Evolutionary conservation across 2,888 invertebrate genomes (phyloP).

Genomic region (Ormyrus pomaceus): DNA sequence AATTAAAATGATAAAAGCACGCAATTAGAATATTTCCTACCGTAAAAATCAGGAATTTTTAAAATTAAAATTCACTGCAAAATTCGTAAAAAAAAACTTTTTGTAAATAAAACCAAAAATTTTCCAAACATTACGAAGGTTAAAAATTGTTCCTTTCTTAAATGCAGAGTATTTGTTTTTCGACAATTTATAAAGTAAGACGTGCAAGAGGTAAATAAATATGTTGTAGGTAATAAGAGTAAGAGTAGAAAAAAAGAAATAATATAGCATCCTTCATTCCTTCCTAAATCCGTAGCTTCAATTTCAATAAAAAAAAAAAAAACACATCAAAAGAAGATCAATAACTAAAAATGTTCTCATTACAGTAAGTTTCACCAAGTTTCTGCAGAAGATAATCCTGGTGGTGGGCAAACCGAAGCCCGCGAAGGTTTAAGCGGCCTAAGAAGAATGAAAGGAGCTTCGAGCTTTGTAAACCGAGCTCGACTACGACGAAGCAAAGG

Average conservation of each 20-base stretch:
- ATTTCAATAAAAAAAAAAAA: not conserved
- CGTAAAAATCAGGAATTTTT: too few relatives aligned
- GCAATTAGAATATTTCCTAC: too few relatives aligned
- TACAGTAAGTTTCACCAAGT: constrained; percentile 80
- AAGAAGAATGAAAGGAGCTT: not conserved
- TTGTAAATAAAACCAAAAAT: too few relatives aligned
- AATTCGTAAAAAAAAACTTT: constrained; percentile 15
- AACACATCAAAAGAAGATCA: constrained; percentile 10
- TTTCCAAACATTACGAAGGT: too few relatives aligned
- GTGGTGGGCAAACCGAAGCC: constrained; percentile 86
- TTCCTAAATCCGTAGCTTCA: not conserved
- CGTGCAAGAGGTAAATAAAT: too few relatives aligned
- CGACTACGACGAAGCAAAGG: not conserved
- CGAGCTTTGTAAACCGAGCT: not conserved
- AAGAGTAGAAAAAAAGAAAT: too few relatives aligned
- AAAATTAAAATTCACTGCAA: not conserved
- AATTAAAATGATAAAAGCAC: too few relatives aligned
- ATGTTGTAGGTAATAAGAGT: too few relatives aligned
- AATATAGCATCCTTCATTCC: too few relatives aligned
- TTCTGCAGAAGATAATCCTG: constrained; percentile 84
- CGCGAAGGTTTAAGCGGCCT: constrained; percentile 79
- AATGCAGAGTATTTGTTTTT: too few relatives aligned
- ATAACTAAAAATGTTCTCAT: constrained; percentile 58
- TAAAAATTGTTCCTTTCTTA: too few relatives aligned
- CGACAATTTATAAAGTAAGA: too few relatives aligned